Base-by-base conservation (phyloP, 2,888 invertebrate species). In the Cerceris ruficornis region DNA sequence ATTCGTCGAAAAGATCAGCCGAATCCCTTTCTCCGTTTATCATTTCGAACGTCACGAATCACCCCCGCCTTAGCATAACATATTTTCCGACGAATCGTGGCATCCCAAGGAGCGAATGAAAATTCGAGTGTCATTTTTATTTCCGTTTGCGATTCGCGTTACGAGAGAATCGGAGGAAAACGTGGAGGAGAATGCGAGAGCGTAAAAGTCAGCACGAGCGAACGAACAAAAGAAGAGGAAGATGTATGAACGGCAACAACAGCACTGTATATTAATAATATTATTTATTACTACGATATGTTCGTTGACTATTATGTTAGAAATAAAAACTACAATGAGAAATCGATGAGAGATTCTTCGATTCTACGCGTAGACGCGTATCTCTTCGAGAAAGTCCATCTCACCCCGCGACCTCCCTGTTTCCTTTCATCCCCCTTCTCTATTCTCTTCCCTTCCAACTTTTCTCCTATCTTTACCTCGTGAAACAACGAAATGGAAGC, bases 301-400 rank as follows among this genome's bases (percentile, higher is more conserved):
- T 89, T 90, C 86, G 90, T 90, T 90, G 89, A 89, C 81, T 87
- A 88, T 88, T 90, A 87, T 85, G 89, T 90, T 90, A 89, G 89
- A 88, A 90, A 89, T 90, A 90, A 89, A 89, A 87, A 78, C 54
- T 80, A 77, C 82, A 80, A 77, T 69, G 69, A 78, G 69, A 81
- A 28, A 54, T 59, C 55, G 8, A 9, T 17, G 55, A 55, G 1
- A 15, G 55, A 55, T 46, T 13, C 0, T 11, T 11, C 46, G n/a
- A n/a, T 52, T n/a, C 7, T 7, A 11, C 8, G n/a, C 8, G n/a
- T 50, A 7, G 6, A n/a, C 5, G 0, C 14, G 14, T 39, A 7
- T 17, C 11, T 15, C 58, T 54, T 39, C 13, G 6, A n/a, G 41
- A 11, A 28, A 14, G 41, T 41, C 41, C 59, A 43, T 50, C 54